Conservation (phyloP, 2,797 vertebrate genomes). For the Melopsittacus undulatus region DNA sequence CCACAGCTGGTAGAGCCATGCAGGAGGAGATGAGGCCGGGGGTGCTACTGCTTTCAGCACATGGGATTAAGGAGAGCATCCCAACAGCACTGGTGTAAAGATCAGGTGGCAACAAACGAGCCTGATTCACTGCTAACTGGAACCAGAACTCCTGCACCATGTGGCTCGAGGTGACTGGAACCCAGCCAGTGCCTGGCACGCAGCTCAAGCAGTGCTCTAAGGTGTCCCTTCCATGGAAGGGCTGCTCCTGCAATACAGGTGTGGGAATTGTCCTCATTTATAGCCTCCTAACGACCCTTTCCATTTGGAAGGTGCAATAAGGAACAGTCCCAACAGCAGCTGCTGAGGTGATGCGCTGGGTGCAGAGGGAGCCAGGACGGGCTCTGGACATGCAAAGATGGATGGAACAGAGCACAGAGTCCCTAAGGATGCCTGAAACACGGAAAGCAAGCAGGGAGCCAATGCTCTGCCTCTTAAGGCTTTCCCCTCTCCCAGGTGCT, state of each 20-base stretch:
- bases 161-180: neutral
- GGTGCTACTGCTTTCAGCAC: neutral
- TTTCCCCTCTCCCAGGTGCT: neutral
- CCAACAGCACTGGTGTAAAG: neutral
- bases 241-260: neutral
- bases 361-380: neutral
- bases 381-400: neutral
- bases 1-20: rapidly evolving
- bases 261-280: neutral
- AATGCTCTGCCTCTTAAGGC: neutral
- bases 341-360: neutral
- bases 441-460: neutral
- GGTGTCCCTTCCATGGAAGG: neutral
- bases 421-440: neutral
- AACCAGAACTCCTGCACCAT: neutral
- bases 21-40: neutral
- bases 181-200: constrained; percentile 1
- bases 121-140: constrained; percentile 35
- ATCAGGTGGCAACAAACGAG: neutral
- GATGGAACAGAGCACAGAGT: neutral
- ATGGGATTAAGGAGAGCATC: neutral
- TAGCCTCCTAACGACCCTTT: neutral
- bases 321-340: neutral
- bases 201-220: neutral
- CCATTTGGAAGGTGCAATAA: neutral